Evolutionary conservation across 2,797 vertebrate genomes (phyloP).

Genomic region (Chelmon rostratus): DNA sequence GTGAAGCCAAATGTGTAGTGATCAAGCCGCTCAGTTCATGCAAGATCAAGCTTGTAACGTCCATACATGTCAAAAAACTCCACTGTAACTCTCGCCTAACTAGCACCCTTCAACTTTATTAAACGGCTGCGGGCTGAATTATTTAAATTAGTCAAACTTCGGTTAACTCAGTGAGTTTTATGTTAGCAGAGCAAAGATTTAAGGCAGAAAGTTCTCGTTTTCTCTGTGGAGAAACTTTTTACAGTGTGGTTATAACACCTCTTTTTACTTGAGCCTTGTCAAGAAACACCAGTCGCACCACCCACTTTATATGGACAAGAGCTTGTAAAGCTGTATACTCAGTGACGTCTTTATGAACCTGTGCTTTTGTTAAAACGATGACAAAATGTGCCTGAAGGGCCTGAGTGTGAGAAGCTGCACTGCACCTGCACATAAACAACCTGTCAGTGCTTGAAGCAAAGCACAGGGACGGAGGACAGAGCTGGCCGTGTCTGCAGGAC

Average conservation of each 20-base stretch:
- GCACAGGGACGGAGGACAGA: neutral
- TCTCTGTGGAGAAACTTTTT: neutral
- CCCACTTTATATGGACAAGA: neutral
- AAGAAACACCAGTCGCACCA: neutral
- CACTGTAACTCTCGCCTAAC: neutral
- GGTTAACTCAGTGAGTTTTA: neutral
- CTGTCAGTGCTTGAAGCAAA: constrained; percentile 8
- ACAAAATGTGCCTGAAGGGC: neutral
- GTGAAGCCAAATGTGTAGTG: neutral
- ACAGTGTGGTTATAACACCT: neutral
- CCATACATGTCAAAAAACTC: neutral
- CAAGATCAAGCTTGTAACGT: neutral
- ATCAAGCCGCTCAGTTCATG: neutral
- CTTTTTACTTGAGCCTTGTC: neutral
- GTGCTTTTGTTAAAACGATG: neutral
- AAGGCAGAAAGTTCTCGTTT: too few relatives aligned
- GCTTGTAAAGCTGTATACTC: neutral
- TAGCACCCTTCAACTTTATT: neutral
- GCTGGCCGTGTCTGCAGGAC: constrained; percentile 24
- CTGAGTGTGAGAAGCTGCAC: neutral
- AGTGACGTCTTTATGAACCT: neutral
- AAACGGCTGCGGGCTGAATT: neutral
- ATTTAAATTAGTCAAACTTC: neutral
- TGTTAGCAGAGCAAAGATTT: neutral
- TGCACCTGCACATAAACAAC: constrained; percentile 24